Percentiles rank a stretch among this genome's conserved stretches.
Evolutionary conservation across 1,140 invertebrate genomes (phyloP).

Genomic region (Ceratina japonica): DNA sequence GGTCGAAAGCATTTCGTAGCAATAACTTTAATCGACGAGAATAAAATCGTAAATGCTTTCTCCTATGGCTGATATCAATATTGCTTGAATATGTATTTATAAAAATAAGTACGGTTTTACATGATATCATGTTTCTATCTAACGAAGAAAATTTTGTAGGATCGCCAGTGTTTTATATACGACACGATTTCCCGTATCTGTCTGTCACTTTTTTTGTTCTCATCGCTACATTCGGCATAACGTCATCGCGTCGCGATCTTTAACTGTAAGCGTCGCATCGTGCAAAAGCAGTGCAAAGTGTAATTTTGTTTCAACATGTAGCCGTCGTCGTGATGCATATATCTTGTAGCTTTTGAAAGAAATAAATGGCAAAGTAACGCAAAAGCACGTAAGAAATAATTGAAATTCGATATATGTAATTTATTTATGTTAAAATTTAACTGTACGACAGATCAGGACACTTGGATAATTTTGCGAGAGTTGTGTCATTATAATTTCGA

Average conservation of each 20-base stretch:
- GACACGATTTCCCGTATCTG: neutral
- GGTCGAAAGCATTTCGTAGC: neutral
- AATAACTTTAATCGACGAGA: neutral
- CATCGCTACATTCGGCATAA: constrained; percentile 1
- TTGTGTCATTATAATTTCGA: neutral
- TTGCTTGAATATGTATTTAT: constrained; percentile 21
- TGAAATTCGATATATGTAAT: neutral
- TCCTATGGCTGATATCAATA: neutral
- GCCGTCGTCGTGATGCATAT: constrained; percentile 45
- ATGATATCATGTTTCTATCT: constrained; percentile 6
- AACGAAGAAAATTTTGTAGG: constrained; percentile 28
- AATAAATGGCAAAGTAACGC: constrained; percentile 39
- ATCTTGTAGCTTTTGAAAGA: constrained; percentile 39
- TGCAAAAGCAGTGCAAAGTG: neutral
- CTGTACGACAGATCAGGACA: neutral
- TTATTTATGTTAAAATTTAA: constrained; percentile 10
- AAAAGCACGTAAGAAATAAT: constrained; percentile 8
- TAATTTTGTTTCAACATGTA: constrained; percentile 2
- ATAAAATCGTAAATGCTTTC: constrained; percentile 19
- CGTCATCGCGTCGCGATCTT: neutral
- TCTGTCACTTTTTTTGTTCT: neutral
- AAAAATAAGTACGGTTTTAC: constrained; percentile 22
- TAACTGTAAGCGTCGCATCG: neutral
- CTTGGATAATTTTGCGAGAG: neutral
- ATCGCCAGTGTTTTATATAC: neutral